Evolutionary conservation across 2,888 invertebrate species (phyloP).

Genomic region (Sarcophaga subvicina): DNA sequence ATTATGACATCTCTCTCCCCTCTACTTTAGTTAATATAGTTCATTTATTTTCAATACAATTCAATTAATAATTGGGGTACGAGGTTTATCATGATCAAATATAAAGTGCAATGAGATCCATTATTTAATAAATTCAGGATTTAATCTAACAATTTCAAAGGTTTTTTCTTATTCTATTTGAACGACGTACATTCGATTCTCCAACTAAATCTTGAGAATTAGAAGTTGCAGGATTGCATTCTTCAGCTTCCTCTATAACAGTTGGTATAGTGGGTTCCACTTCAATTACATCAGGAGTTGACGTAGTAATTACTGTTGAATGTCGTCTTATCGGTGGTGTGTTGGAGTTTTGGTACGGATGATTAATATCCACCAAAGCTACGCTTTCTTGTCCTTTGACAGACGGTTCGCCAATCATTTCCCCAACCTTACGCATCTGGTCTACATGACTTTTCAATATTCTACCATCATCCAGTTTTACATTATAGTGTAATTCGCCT

Average conservation of each 20-base stretch:
- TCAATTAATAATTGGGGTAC: no score
- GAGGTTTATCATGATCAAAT: no score
- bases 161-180: constrained; percentile 1
- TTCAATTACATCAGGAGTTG: background rate
- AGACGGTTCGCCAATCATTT: background rate
- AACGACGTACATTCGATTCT: background rate
- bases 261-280: background rate
- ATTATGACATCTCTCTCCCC: no score
- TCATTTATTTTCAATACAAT: no score
- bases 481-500: constrained; percentile 21
- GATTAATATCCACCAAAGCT: background rate
- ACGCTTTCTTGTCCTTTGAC: no score
- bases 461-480: constrained; percentile 23
- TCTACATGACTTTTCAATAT: background rate
- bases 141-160: background rate
- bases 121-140: background rate
- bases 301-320: background rate
- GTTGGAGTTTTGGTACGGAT: background rate
- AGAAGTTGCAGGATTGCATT: background rate
- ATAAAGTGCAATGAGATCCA: no score
- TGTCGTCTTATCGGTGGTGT: background rate
- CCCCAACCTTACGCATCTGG: constrained; percentile 9
- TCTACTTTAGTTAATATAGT: no score
- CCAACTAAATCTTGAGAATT: background rate
- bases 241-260: background rate